A percentile compares a stretch with the other conserved stretches of the same genome.
phyloP scores from a whole-genome alignment of 2,888 invertebrate genomes.

The Graphium colonna region DNA sequence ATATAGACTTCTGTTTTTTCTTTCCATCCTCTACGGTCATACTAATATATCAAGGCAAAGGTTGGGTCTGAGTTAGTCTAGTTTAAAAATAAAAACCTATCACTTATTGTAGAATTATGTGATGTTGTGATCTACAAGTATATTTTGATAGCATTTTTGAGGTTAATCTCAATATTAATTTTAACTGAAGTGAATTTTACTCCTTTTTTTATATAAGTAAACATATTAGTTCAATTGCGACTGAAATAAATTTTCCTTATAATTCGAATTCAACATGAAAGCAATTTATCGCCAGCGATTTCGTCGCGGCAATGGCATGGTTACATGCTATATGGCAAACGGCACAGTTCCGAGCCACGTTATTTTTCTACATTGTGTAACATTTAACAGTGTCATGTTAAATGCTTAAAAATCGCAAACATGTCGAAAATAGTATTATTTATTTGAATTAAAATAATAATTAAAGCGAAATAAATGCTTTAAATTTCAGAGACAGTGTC shows the following conservation, averaged over 20 bases:
- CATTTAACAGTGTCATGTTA: background rate
- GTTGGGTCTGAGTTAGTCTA: too few species aligned
- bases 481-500: too few species aligned
- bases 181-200: background rate
- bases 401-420: background rate
- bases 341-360: conserved; percentile 10
- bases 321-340: conserved; percentile 15
- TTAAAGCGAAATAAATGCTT: too few species aligned
- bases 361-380: background rate
- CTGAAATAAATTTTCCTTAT: background rate
- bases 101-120: too few species aligned
- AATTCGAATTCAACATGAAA: conserved; percentile 6
- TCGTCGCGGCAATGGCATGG: conserved; percentile 13
- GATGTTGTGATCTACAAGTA: too few species aligned
- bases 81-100: too few species aligned
- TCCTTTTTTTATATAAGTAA: background rate
- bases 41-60: too few species aligned
- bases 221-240: background rate
- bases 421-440: too few species aligned
- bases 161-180: background rate
- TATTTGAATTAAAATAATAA: too few species aligned
- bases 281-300: conserved; percentile 14
- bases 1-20: too few species aligned
- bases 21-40: too few species aligned
- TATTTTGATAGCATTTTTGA: too few species aligned